Conservation (phyloP, 2,797 vertebrate genomes). For the Myripristis jacobus region DNA sequence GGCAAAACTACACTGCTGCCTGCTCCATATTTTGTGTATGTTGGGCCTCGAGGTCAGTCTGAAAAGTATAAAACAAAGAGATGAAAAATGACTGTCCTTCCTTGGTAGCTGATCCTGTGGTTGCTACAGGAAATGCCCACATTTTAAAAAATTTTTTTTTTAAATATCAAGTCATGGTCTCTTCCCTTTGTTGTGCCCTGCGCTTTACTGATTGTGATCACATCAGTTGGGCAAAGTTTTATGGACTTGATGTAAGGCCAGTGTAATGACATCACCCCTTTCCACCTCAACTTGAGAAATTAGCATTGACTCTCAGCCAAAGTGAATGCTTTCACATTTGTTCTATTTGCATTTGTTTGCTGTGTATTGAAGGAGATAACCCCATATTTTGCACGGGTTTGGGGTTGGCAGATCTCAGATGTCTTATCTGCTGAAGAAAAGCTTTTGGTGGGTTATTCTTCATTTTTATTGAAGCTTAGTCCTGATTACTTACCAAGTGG, state of each 20-base stretch:
- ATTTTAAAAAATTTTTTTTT: background rate
- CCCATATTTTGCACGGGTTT: background rate
- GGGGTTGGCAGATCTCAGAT: background rate
- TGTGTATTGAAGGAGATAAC: background rate
- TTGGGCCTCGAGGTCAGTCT: too few species aligned
- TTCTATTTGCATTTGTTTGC: background rate
- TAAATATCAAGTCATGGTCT: slow-evolving; percentile 10
- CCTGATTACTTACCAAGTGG: background rate
- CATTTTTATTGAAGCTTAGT: background rate
- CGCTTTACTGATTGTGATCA: background rate
- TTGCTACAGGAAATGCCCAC: slow-evolving; percentile 14
- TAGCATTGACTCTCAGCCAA: background rate
- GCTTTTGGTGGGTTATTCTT: background rate
- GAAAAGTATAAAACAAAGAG: background rate
- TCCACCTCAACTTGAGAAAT: background rate
- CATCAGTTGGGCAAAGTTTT: background rate
- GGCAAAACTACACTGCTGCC: too few species aligned
- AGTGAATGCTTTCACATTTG: background rate
- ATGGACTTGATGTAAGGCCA: slow-evolving; percentile 17
- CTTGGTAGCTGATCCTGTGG: slow-evolving; percentile 15
- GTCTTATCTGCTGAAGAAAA: background rate
- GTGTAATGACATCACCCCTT: background rate
- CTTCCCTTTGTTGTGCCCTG: background rate
- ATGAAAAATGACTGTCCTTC: slow-evolving; percentile 13
- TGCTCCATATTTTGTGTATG: too few species aligned